A percentile compares a stretch with the other conserved stretches of the same genome.
phyloP scores from a whole-genome alignment of 2,888 invertebrate genomes.

The Daptonema setosum region DNA sequence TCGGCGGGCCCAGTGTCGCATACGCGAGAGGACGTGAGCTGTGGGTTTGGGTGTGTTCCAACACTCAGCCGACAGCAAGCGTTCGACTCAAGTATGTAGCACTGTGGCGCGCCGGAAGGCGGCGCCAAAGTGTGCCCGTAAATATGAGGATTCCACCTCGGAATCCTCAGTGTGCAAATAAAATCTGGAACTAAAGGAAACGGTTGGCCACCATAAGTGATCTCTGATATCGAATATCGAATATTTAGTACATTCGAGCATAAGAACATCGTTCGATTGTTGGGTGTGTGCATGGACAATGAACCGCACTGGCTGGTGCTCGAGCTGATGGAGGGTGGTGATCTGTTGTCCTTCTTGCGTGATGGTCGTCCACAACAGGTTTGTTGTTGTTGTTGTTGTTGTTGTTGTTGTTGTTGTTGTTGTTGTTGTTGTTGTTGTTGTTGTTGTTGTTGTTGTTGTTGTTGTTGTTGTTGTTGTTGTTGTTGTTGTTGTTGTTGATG shows the following conservation, averaged over 20 bases:
- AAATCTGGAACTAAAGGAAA: too few species aligned
- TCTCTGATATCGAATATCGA: too few species aligned
- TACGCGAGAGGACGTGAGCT: too few species aligned
- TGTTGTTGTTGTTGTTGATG: not conserved
- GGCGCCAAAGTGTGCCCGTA: too few species aligned
- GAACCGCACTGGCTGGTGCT: conserved; percentile 79
- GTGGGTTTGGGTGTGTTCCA: too few species aligned
- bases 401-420: not conserved
- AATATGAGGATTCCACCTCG: too few species aligned
- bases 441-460: conserved; percentile 9
- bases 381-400: conserved; percentile 9
- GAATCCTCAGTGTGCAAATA: too few species aligned
- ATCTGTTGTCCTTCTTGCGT: conserved; percentile 67
- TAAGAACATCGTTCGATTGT: conserved; percentile 68
- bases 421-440: not conserved
- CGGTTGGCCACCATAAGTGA: too few species aligned
- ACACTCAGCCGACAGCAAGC: too few species aligned
- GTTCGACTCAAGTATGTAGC: too few species aligned
- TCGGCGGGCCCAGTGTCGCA: too few species aligned
- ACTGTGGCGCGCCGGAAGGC: too few species aligned
- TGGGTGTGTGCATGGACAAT: conserved; percentile 67
- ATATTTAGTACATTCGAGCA: conserved; percentile 75
- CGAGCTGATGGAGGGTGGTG: conserved; percentile 93
- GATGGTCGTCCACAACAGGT: conserved; percentile 54
- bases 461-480: conserved; percentile 9